phyloP scores from a whole-genome alignment of 2,797 vertebrate species.

The Emydoidea blandingii region DNA sequence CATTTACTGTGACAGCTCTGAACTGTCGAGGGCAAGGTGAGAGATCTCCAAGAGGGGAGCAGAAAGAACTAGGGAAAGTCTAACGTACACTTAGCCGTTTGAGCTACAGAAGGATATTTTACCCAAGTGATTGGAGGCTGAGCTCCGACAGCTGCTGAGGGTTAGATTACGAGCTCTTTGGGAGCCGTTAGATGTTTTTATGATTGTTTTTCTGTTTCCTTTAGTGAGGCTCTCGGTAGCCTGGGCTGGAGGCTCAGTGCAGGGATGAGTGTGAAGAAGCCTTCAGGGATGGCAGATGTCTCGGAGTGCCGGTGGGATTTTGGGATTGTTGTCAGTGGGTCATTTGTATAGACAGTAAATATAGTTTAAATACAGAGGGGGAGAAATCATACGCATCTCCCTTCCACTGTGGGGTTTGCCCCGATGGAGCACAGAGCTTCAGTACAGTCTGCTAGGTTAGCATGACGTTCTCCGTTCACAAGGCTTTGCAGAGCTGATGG shows the following conservation, averaged over 20 bases:
- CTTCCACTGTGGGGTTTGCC: not conserved
- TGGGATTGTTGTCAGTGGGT: not conserved
- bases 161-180: not conserved
- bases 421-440: not conserved
- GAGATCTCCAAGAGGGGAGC: not conserved
- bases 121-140: not conserved
- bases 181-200: slow-evolving; percentile 12
- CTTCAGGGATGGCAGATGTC: not conserved
- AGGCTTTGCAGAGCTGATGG: not conserved
- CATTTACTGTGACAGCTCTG: not conserved
- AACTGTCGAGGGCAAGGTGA: not conserved
- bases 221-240: slow-evolving; percentile 1
- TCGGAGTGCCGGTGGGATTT: not conserved
- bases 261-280: not conserved
- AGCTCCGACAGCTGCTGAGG: not conserved
- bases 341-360: rapidly evolving
- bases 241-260: not conserved
- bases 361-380: not conserved
- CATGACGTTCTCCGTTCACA: not conserved
- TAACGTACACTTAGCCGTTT: not conserved
- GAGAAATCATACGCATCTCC: not conserved
- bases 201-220: slow-evolving; percentile 22
- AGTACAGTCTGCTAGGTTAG: not conserved
- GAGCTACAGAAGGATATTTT: not conserved
- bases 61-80: not conserved